Base-by-base conservation (phyloP, 1,140 invertebrate genomes). In the Drosophila eugracilis region DNA sequence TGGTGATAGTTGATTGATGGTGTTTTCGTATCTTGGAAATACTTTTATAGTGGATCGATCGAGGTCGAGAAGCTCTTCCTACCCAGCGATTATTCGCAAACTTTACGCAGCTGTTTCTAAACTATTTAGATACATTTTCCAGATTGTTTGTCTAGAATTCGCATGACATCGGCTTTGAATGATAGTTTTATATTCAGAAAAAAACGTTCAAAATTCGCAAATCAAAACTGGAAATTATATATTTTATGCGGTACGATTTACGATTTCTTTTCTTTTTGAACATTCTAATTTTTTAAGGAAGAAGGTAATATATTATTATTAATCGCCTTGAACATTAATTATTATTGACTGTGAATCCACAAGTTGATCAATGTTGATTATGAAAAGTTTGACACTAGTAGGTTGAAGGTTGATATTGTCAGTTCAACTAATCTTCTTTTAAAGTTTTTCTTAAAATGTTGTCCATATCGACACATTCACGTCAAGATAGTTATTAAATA, bases 61-160 rank as follows among this genome's bases (percentile, higher is more conserved):
- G 9, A 54, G 63, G 21, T 24, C 15, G 6, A 45, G 63, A 7
- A 15, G 37, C 19, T 9, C 19, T 12, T 22, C 14, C 19, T 10
- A 28, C 1, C 4, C 7, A 12, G 10, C 24, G 44, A 47, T 26
- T 17, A 42, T 47, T 15, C 21, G 14, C 7, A 10, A 39, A 37
- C 69, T 57, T 14, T 65, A 28, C 39, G 36, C 75, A 78, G 75
- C 49, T 78, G 75, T 48, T 78, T 26, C n/a, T 10, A 37, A 22
- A 6, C 1, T 15, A 22, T 59, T 26, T 45, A 26, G 0, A n/a
- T 45, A 44, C 3, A 9, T 15, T 19, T 30, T 14, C 9, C 4
- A 0, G 5, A 17, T 62, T 62, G 24, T 65, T 47, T 65, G 55
- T 0, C 22, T 3, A 22, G 19, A 52, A 52, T 34, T 58, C 5